phyloP scores from a whole-genome alignment of 2,113 vertebrate genomes.

The Tachuris rubrigastra region DNA sequence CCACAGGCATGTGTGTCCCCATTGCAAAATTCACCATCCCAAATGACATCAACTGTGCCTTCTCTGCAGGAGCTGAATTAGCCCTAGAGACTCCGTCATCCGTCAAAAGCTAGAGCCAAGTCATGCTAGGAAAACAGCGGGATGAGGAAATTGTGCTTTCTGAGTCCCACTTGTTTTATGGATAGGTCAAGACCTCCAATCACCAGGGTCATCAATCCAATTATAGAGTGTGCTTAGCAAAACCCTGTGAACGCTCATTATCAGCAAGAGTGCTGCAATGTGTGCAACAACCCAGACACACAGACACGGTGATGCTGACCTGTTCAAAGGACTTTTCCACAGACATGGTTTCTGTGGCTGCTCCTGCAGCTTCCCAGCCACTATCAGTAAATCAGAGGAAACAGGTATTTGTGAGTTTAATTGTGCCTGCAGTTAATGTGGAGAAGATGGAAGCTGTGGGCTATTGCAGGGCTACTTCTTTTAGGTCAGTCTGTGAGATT shows the following conservation, averaged over 20 bases:
- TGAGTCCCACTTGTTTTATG: conserved; percentile 22
- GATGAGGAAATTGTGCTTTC: neutral
- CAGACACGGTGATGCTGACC: neutral
- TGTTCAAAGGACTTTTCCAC: neutral
- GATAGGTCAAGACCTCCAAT: conserved; percentile 40
- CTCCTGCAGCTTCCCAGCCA: neutral
- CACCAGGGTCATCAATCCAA: conserved; percentile 34
- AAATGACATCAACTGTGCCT: conserved; percentile 40
- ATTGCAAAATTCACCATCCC: conserved; percentile 18
- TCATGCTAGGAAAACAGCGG: conserved; percentile 17
- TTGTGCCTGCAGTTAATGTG: neutral
- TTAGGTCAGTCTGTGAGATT: neutral
- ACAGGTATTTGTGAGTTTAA: neutral
- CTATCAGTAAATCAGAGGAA: neutral
- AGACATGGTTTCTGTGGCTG: neutral
- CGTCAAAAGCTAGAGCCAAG: neutral
- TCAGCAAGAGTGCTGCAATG: neutral
- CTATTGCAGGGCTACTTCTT: neutral
- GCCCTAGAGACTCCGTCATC: conserved; percentile 28
- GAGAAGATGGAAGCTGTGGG: neutral
- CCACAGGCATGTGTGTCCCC: conserved; percentile 27
- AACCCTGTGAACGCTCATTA: neutral
- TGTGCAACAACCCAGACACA: neutral
- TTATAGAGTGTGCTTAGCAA: conserved; percentile 2
- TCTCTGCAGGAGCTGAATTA: neutral